A percentile compares a stretch with the other conserved stretches of the same genome.
Evolutionary conservation across 2,888 invertebrate genomes (phyloP).

Genomic region (Lasioglossum zephyrum): DNA sequence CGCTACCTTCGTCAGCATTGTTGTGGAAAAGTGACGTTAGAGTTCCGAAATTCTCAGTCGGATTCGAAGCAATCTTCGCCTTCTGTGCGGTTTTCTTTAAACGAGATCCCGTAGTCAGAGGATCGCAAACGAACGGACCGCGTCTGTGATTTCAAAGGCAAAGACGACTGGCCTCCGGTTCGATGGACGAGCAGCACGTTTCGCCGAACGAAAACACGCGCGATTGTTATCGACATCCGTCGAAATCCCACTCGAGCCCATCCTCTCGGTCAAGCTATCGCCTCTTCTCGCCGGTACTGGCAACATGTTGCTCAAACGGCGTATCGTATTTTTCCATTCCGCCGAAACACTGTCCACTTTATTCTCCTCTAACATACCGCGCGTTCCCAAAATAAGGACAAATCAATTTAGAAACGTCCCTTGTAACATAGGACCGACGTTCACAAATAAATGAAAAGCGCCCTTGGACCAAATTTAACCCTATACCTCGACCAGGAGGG

Average conservation of each 20-base stretch:
- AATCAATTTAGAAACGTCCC: background rate
- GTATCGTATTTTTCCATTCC: background rate
- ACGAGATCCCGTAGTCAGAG: background rate
- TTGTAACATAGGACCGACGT: background rate
- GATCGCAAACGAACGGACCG: constrained; percentile 1
- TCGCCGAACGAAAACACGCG: constrained; percentile 21
- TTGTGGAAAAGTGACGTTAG: background rate
- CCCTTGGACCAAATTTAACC: too few species aligned
- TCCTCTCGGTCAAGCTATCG: constrained; percentile 7
- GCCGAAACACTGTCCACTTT: background rate
- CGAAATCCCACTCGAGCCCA: constrained; percentile 27
- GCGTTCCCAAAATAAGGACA: background rate
- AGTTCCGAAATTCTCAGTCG: background rate
- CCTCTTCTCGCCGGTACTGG: background rate
- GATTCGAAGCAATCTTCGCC: background rate
- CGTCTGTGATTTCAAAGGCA: constrained; percentile 34
- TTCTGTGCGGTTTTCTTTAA: background rate
- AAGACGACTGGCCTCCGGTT: constrained; percentile 8
- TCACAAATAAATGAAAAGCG: background rate
- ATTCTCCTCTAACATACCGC: background rate
- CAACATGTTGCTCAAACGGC: constrained; percentile 10
- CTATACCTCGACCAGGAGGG: too few species aligned
- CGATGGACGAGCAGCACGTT: constrained; percentile 28
- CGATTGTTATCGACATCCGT: constrained; percentile 56
- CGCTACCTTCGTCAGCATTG: background rate